These are phyloP conservation scores for Sinelater perroti DNA, from an alignment of 2,888 invertebrate species.

Conservation along the genomic window DNA sequence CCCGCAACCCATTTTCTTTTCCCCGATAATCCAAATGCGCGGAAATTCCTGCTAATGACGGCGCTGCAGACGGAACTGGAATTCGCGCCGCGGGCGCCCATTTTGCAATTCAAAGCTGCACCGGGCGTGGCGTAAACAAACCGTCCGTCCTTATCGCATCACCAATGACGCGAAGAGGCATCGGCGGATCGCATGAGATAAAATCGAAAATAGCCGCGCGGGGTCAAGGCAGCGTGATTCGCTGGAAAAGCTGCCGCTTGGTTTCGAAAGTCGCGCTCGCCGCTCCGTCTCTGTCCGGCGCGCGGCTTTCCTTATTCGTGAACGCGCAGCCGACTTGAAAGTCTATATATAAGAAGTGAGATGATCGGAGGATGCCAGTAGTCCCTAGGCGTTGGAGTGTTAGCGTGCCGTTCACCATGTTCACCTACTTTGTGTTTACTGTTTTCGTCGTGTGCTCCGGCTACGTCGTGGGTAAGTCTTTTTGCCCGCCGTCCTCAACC, in stretches of 20 bases:
- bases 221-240: constrained; percentile 21
- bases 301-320: constrained; percentile 19
- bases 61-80: too few species aligned
- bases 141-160: too few species aligned
- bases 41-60: too few species aligned
- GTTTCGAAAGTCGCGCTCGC: constrained; percentile 10
- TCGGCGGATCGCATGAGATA: too few species aligned
- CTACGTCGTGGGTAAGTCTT: constrained; percentile 23
- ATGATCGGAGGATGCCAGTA: constrained; percentile 2
- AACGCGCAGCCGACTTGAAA: constrained; percentile 2
- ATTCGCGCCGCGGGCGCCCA: too few species aligned
- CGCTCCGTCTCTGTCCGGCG: not conserved
- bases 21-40: too few species aligned
- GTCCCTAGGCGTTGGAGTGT: constrained; percentile 4
- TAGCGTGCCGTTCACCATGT: constrained; percentile 18
- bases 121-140: too few species aligned
- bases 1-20: too few species aligned
- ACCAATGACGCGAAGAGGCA: not conserved
- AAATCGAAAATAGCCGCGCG: constrained; percentile 17
- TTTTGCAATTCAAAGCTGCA: constrained; percentile 15
- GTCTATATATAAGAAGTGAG: constrained; percentile 29
- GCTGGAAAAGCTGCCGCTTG: not conserved
- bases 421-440: constrained; percentile 16
- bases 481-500: not conserved
- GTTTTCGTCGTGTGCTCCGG: not conserved